These are phyloP conservation scores for Neolamprologus sp. DNA, from an alignment of 2,113 vertebrate species.

Conservation along the genomic window DNA sequence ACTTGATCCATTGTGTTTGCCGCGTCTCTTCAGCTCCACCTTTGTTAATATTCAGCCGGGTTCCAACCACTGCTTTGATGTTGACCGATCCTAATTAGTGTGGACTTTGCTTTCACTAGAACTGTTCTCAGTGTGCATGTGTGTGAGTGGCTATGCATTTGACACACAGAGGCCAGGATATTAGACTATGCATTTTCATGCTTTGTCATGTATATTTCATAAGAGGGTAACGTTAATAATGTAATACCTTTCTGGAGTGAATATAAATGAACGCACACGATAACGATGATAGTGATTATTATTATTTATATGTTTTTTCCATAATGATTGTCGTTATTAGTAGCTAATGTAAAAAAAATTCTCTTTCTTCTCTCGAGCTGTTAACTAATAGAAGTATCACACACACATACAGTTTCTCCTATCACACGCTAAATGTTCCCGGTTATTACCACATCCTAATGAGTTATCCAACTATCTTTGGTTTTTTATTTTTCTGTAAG, in stretches of 20 bases:
- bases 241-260: not conserved
- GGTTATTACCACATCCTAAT: not conserved
- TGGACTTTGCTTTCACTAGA: not conserved
- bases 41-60: not conserved
- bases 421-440: not conserved
- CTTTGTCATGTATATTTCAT: conserved; percentile 4
- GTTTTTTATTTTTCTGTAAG: not conserved
- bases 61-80: conserved; percentile 19
- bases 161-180: not conserved
- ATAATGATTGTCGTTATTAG: not conserved
- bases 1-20: not conserved
- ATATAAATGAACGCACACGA: not conserved
- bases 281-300: not conserved
- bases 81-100: conserved; percentile 1
- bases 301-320: not conserved
- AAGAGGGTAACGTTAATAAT: not conserved
- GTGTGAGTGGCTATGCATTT: not conserved
- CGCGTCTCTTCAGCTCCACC: not conserved
- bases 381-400: not conserved
- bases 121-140: not conserved
- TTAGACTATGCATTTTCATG: not conserved
- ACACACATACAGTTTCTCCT: not conserved
- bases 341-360: not conserved
- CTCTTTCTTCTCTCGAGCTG: not conserved
- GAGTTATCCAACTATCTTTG: not conserved